A percentile compares a stretch with the other conserved stretches of the same genome.
Conservation (phyloP, 53 echinoderm and acorn worm genomes). For the Crossaster papposus region DNA sequence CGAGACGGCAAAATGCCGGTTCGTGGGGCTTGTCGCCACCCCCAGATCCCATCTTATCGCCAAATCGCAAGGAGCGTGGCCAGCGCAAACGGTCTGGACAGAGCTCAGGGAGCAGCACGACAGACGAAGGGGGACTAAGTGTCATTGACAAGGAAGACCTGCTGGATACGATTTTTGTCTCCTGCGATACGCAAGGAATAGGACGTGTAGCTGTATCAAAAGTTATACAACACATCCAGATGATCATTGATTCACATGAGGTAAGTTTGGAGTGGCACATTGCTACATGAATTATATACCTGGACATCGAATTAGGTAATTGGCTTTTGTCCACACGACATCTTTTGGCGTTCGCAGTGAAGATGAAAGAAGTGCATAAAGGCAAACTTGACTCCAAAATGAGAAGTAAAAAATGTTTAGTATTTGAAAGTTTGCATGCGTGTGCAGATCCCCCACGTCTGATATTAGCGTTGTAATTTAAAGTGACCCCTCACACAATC, state of each 20-base stretch:
- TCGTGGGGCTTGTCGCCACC: background rate
- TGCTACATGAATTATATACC: background rate
- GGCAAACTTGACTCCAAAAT: too few relatives aligned
- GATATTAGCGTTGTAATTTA: too few relatives aligned
- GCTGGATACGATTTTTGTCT: conserved; percentile 78
- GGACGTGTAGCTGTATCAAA: conserved; percentile 75
- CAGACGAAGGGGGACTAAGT: conserved; percentile 33
- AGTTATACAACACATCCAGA: conserved; percentile 71
- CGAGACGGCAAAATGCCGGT: background rate
- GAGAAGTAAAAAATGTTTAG: too few relatives aligned
- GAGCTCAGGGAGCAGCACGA: conserved; percentile 39
- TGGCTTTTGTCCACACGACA: too few relatives aligned
- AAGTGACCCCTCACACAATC: too few relatives aligned
- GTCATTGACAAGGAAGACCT: conserved; percentile 82
- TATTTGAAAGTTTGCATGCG: background rate
- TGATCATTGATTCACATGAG: conserved; percentile 68
- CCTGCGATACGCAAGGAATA: conserved; percentile 68
- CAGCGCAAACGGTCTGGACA: conserved; percentile 30
- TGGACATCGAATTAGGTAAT: background rate
- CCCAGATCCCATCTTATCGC: background rate
- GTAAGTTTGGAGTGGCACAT: conserved; percentile 30
- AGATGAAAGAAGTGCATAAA: too few relatives aligned
- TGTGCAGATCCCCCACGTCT: background rate
- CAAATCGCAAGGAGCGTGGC: background rate
- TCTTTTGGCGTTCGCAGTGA: too few relatives aligned